Conservation (phyloP, 2,113 vertebrate genomes). For the Tyto alba region DNA sequence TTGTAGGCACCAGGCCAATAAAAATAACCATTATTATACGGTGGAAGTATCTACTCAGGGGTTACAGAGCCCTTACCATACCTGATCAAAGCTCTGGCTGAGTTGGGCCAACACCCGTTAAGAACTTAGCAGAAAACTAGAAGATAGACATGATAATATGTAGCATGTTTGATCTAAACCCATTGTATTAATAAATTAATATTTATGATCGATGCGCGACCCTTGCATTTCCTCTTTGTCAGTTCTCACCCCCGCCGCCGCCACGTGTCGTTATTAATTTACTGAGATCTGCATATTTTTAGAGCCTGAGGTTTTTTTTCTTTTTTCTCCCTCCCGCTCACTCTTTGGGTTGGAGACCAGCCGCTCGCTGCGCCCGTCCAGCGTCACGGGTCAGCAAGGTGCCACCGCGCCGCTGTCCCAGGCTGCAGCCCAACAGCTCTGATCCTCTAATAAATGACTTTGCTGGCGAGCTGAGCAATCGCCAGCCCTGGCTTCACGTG, state of each 20-base stretch:
- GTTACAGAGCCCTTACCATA: too few species aligned
- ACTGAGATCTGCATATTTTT: background rate
- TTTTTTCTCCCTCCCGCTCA: fast-evolving
- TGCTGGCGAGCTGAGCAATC: background rate
- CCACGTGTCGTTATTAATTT: background rate
- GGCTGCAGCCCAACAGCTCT: too few species aligned
- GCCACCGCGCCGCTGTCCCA: background rate
- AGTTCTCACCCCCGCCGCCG: background rate
- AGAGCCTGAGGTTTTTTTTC: too few species aligned
- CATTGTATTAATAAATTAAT: background rate
- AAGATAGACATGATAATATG: background rate
- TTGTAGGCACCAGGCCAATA: background rate
- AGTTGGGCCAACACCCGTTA: background rate
- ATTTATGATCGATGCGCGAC: background rate
- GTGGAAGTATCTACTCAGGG: fast-evolving
- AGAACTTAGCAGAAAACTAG: background rate
- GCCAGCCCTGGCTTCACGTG: background rate
- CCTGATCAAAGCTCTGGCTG: background rate
- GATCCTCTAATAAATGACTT: too few species aligned
- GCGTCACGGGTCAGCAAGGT: background rate
- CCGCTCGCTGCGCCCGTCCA: fast-evolving
- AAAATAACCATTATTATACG: fast-evolving
- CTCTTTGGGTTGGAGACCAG: background rate
- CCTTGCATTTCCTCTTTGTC: background rate
- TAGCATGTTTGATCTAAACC: background rate